Conservation (phyloP, 2,888 invertebrate genomes). For the Amorpha juglandis region DNA sequence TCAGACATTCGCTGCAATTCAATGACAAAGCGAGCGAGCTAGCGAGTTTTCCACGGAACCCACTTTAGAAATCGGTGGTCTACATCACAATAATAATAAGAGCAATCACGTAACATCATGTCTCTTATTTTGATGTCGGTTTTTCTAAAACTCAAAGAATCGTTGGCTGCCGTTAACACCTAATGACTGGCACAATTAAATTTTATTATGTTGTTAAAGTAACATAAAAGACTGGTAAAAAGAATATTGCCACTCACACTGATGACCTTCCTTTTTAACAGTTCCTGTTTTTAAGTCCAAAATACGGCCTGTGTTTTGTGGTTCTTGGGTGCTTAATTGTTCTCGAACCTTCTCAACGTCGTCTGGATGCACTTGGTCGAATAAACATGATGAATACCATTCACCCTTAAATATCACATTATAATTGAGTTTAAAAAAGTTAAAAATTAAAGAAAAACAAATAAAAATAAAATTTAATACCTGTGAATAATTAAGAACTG, state of each 20-base stretch:
- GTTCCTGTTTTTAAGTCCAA: constrained; percentile 99
- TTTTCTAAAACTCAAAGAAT: too few relatives aligned
- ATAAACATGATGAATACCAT: constrained; percentile 98
- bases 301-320: constrained; percentile 97
- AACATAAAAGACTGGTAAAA: too few relatives aligned
- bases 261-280: constrained; percentile 99
- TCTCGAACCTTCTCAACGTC: constrained; percentile 98
- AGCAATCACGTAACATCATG: too few relatives aligned
- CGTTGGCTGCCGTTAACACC: too few relatives aligned
- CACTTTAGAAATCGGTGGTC: too few relatives aligned
- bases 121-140: too few relatives aligned
- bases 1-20: too few relatives aligned
- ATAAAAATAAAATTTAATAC: constrained; percentile 56
- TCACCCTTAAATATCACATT: constrained; percentile 87
- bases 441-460: not conserved
- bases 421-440: not conserved
- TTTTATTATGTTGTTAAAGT: too few relatives aligned
- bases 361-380: constrained; percentile 98
- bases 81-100: too few relatives aligned
- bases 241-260: constrained; percentile 88
- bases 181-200: too few relatives aligned
- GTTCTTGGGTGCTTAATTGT: constrained; percentile 98
- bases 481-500: constrained; percentile 98
- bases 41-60: too few relatives aligned
- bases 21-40: too few relatives aligned